A percentile compares a stretch with the other conserved stretches of the same genome.
Conservation (phyloP, 2,888 invertebrate species). For the Siphlonurus alternatus region DNA sequence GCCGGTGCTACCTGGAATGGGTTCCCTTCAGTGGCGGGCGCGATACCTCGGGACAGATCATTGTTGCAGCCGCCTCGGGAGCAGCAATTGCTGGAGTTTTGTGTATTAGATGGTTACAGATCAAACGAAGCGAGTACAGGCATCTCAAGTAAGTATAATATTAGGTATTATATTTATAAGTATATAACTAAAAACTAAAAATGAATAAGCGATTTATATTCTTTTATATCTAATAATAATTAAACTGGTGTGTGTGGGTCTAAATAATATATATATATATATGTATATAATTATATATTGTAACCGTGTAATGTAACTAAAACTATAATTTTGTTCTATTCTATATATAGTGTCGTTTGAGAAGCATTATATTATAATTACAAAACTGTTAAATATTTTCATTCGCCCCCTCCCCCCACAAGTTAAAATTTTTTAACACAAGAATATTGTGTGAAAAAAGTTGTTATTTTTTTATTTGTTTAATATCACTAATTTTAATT, state of each 20-base stretch:
- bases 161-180: too few species aligned
- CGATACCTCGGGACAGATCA: not conserved
- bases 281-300: not conserved
- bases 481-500: too few species aligned
- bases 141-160: not conserved
- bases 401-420: too few species aligned
- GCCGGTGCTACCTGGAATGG: not conserved
- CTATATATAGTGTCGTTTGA: too few species aligned
- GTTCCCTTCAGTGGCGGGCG: not conserved
- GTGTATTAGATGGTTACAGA: not conserved
- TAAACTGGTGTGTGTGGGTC: not conserved
- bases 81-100: not conserved
- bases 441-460: too few species aligned
- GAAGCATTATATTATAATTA: too few species aligned
- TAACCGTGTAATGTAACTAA: not conserved
- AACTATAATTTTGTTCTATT: not conserved
- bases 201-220: too few species aligned
- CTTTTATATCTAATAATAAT: too few species aligned
- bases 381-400: too few species aligned
- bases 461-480: too few species aligned
- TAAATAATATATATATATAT: not conserved
- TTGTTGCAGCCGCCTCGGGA: not conserved
- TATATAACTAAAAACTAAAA: too few species aligned
- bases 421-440: too few species aligned
- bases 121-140: not conserved